Base-by-base conservation (phyloP, 2,888 invertebrate genomes). In the Lithodes maja region DNA sequence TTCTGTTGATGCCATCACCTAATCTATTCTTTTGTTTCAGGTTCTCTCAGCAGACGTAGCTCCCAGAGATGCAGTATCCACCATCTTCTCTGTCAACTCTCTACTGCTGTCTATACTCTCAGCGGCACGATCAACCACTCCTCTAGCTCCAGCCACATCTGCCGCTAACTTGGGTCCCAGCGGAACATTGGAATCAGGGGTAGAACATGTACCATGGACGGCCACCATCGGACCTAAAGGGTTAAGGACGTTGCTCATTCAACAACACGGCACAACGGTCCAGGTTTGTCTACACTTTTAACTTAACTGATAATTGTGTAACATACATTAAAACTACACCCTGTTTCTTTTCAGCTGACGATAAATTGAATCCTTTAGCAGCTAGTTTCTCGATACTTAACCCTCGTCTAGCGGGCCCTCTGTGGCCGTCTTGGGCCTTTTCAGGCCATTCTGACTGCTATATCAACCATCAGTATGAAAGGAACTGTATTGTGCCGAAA, bases 191-290 rank as follows among this genome's bases (percentile, higher is more conserved):
- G 86, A 78, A 52, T 75, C 86, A 33, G 80, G 88, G 2, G 49
- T 77, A 9, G 91, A 97, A 93, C 96, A 96, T 93, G 93, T 96
- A 17, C 97, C 97, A 0, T 97, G 97, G 97, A 96, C 97, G 0
- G 95, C 96, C 1, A 95, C 95, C 83, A 93, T 94, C 12, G 96
- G 96, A 3, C 94, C 94, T 83, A 94, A 94, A 85, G 95, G 95
- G 49, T 88, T 94, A 54, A 92, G 94, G 68, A 92, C 93, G 83
- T 81, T 93, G 17, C 92, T 94, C 2, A 92, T 93, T 2, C 93
- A 93, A 91, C 94, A 94, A 93, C 92, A 92, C 81, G 82, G 71
- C 79, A 78, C 90, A 7, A 89, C 88, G 9, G 89, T 92, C 9
- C 78, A 92, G 83, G 89, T 90, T 71, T 69, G 68, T 33, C 33